phyloP scores from a whole-genome alignment of 2,888 invertebrate genomes.

The Sesia apiformis region DNA sequence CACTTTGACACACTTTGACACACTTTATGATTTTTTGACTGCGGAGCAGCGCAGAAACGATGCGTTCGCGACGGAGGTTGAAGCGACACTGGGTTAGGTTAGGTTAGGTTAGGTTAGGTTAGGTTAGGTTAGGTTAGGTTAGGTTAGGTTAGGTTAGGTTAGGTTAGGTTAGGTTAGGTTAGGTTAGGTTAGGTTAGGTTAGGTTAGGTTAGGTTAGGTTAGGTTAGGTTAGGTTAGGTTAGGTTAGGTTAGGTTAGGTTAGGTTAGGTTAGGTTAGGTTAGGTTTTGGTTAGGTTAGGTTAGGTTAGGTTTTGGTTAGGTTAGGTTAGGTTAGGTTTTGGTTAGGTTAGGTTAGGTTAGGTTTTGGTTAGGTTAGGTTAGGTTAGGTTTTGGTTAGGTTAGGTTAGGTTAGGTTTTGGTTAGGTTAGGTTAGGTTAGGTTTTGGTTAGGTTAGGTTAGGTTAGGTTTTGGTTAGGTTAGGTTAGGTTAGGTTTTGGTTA shows the following conservation, averaged over 20 bases:
- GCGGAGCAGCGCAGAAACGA: no score
- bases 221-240: background rate
- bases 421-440: background rate
- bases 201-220: slow-evolving; percentile 1
- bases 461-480: slow-evolving; percentile 4
- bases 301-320: slow-evolving; percentile 4
- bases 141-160: background rate
- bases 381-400: no score
- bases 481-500: slow-evolving; percentile 7
- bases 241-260: background rate
- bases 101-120: slow-evolving; percentile 7
- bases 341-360: no score
- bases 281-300: no score
- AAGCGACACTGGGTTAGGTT: slow-evolving; percentile 4
- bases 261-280: slow-evolving; percentile 7
- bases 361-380: background rate
- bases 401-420: no score
- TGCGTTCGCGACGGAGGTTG: no score
- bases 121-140: background rate
- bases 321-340: background rate
- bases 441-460: no score
- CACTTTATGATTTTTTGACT: no score
- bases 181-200: slow-evolving; percentile 8
- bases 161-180: slow-evolving; percentile 2
- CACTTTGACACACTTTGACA: no score